Evolutionary conservation across 1,140 invertebrate species (phyloP), one percentile per base, ranked within the genome.

Genomic region (Chlorops oryzae): DNA sequence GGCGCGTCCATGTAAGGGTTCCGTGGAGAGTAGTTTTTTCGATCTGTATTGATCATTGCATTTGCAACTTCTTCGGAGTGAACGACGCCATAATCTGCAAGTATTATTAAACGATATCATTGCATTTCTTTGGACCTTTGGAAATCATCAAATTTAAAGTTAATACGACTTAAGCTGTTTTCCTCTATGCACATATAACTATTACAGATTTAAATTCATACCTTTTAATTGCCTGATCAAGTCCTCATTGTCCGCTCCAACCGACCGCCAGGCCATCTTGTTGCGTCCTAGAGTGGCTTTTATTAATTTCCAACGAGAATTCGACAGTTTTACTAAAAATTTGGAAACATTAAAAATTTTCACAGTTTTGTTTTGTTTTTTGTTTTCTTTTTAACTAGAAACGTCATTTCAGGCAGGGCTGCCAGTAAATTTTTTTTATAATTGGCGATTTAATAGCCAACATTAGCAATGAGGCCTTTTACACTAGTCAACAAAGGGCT

Each of bases 1-100:
- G 94, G 94, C 27, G 89, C 80, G 76, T 97, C 94, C 63, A 86
- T 80, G 62, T 96, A 98, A 2, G 92, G 85, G 48, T 70, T 70
- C 9, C 67, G 53, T 3, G 67, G 57, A 3, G 55, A 74, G 85
- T 85, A 63, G 59, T 89, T 78, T 54, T 82, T 87, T 63, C 96
- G 77, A 73, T 98, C 94, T 15, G 96, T 87, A 23, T 78, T 71
- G 44, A 77, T 62, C 94, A 98, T 96, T 21, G 88, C 86, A 59
- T 83, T 77, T 62, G 87, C 85, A 3, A 98, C 92, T 50, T 74
- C 62, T 32, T 85, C 79, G 50, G 81, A 82, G 68, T 84, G 85
- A 41, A 98, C 88, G 40, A 98, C 88, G 34, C 83, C 81, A 79
- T 93, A 87, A 32, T 75, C 93, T 97, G 65, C 24, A 80, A 59